Evolutionary conservation across 2,113 vertebrate genomes (phyloP).

Genomic region (Odontophorus gujanensis): DNA sequence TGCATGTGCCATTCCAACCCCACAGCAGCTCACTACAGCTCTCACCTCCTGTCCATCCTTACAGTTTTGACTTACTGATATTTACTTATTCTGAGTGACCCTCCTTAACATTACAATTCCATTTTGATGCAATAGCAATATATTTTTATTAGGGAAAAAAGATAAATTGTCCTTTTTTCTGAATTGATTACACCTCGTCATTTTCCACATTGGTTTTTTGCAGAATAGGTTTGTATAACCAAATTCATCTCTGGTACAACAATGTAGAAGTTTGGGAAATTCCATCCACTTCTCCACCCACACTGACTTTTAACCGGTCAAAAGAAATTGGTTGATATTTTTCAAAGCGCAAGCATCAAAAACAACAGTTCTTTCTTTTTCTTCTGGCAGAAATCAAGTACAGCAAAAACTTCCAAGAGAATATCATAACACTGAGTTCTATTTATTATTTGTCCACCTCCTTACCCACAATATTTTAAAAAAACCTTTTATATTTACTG

Average conservation of each 20-base stretch:
- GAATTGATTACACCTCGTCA: neutral
- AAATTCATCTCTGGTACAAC: neutral
- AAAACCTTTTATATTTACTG: constrained; percentile 15
- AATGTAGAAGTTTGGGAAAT: neutral
- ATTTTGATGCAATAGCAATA: neutral
- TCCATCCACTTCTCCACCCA: neutral
- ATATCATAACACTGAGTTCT: neutral
- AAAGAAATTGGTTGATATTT: neutral
- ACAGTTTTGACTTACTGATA: neutral
- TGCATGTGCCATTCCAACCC: neutral
- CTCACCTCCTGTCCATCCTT: neutral
- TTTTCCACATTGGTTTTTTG: neutral
- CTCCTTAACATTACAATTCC: neutral
- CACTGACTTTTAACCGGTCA: neutral
- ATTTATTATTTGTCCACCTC: constrained; percentile 43
- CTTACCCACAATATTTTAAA: constrained; percentile 27
- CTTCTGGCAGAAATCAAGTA: constrained; percentile 1
- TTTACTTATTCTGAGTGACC: neutral
- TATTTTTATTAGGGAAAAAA: neutral
- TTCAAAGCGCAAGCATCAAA: neutral
- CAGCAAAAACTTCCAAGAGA: neutral
- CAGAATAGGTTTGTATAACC: neutral
- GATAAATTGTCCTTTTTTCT: neutral
- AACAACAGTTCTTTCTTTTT: neutral
- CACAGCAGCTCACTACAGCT: neutral